Evolutionary conservation across 1,140 invertebrate genomes (phyloP).

Genomic region (Zophobas atratus): DNA sequence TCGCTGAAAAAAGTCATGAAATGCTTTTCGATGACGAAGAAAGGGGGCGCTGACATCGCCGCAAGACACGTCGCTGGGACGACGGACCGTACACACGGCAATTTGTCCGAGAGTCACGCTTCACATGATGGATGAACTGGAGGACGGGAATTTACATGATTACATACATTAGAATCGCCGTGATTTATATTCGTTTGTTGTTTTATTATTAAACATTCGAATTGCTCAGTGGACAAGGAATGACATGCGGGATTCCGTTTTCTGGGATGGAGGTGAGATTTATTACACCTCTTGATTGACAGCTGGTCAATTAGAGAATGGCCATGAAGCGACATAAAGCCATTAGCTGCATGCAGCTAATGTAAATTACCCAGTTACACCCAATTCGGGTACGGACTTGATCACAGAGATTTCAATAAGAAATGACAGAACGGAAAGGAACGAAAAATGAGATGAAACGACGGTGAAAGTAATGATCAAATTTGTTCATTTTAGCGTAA

Average conservation of each 20-base stretch:
- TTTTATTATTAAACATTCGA: conserved; percentile 34
- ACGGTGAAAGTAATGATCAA: no score
- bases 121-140: conserved; percentile 49
- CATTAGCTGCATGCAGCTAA: no score
- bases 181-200: conserved; percentile 35
- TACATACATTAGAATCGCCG: conserved; percentile 48
- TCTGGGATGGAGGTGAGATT: not conserved
- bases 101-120: conserved; percentile 54
- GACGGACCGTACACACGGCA: conserved; percentile 29
- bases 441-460: no score
- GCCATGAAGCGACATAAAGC: no score
- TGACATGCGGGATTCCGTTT: conserved; percentile 7
- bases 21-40: not conserved
- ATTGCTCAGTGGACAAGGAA: not conserved
- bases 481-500: no score
- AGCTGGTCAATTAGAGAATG: no score
- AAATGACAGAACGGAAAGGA: no score
- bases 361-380: no score
- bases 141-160: conserved; percentile 50
- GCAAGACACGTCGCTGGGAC: conserved; percentile 1
- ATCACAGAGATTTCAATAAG: no score
- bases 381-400: no score
- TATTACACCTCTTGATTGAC: not conserved
- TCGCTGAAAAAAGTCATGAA: not conserved
- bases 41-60: conserved; percentile 7